These are phyloP conservation scores for Elachura formosa DNA, from an alignment of 2,113 vertebrate species.

Conservation along the genomic window DNA sequence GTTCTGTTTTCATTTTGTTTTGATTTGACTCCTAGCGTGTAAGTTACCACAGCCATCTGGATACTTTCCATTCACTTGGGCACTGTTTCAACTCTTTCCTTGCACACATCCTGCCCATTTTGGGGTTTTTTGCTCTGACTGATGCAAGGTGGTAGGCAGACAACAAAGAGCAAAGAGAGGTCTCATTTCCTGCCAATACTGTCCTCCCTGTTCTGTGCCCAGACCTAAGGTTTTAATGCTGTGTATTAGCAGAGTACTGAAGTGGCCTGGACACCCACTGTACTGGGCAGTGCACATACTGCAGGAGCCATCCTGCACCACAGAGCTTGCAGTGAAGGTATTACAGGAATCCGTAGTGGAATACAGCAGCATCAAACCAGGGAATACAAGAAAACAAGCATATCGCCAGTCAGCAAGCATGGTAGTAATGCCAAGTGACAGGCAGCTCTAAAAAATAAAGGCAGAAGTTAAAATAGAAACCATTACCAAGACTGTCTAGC, in stretches of 20 bases:
- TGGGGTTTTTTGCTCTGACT: neutral
- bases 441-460: conserved; percentile 1
- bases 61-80: conserved; percentile 41
- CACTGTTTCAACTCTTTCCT: conserved; percentile 39
- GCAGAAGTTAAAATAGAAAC: conserved; percentile 39
- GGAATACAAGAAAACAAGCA: neutral
- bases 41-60: conserved; percentile 58
- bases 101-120: neutral
- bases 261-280: neutral
- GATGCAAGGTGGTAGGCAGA: neutral
- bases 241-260: neutral
- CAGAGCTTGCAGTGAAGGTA: neutral
- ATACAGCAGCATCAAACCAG: neutral
- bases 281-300: neutral
- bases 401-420: neutral
- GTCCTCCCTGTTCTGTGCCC: neutral
- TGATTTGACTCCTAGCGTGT: conserved; percentile 44
- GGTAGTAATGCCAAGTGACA: conserved; percentile 7
- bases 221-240: neutral
- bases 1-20: conserved; percentile 64
- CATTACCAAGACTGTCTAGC: conserved; percentile 6
- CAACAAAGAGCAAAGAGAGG: neutral
- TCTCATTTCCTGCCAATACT: neutral
- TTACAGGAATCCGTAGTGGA: neutral
- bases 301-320: neutral